Conservation (phyloP, 2,113 vertebrate species). For the Proterorhinus semilunaris region DNA sequence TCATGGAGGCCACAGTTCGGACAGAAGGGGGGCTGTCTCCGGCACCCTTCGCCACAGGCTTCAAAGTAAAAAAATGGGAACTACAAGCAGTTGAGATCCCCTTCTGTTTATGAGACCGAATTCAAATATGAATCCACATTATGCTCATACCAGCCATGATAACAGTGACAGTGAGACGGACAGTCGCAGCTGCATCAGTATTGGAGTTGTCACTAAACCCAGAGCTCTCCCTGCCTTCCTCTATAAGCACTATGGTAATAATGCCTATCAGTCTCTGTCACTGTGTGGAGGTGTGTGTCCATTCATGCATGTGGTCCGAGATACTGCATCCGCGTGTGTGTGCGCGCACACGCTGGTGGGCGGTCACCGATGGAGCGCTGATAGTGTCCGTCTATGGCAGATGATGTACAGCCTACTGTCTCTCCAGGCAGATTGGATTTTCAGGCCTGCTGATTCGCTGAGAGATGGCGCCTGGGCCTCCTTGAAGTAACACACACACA, state of each 20-base stretch:
- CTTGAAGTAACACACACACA: conserved; percentile 34
- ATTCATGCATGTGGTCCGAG: conserved; percentile 63
- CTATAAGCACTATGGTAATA: conserved; percentile 60
- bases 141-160: not conserved
- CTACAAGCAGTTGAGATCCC: no score
- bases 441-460: conserved; percentile 79
- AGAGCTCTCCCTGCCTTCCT: conserved; percentile 28
- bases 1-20: no score
- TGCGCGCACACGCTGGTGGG: conserved; percentile 34
- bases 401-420: conserved; percentile 80
- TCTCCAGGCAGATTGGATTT: conserved; percentile 81
- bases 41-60: no score
- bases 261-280: conserved; percentile 72
- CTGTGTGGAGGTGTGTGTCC: conserved; percentile 39
- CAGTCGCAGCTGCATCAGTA: conserved; percentile 22
- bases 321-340: conserved; percentile 29
- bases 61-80: no score
- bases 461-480: conserved; percentile 74
- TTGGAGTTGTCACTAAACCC: conserved; percentile 41
- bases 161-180: not conserved
- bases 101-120: no score
- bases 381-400: conserved; percentile 76
- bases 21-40: no score
- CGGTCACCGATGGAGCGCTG: conserved; percentile 75
- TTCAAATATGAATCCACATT: not conserved